Evolutionary conservation across 1,140 invertebrate species (phyloP), one percentile per base, ranked within the genome.

Genomic region (Brachionus koreanus): DNA sequence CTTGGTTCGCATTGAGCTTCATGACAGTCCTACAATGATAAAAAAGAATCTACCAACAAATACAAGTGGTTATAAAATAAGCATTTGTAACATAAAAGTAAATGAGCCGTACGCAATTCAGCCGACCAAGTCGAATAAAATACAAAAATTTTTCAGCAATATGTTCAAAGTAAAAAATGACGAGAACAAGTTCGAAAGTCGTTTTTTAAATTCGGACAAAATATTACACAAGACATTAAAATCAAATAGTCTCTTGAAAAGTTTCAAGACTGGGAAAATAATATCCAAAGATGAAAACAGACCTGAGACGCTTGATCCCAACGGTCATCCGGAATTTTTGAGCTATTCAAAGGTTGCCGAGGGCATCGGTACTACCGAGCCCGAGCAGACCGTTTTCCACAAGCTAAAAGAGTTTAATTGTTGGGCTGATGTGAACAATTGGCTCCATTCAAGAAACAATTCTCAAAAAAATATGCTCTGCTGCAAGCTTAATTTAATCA

Each of bases 141-240:
- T 79, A 19, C 76, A 65, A 61, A 57, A 79, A 29, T 61, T 79
- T 79, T 79, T 79, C 10, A 69, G 12, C 25, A 77, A 61, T 25
- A 61, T 79, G 19, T 79, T 79, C 76, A 79, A 43, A 25, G 6
- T 19, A 7, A 79, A 77, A 37, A 10, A 52, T 6, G 43, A 23
- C 13, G 69, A 49, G 16, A 23, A 57, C 49, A 57, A 57, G 16
- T 57, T 19, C 16, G 49, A 57, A 19, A 5, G 19, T 2, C 16
- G 16, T 0, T 9, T 57, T 25, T 19, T 57, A 7, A 52, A 52
- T 19, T 6, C 5, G 16, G 69, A 46, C 19, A 74, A 74, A 49
- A 46, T 10, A 10, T 25, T 74, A 46, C 16, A 6, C 19, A 74
- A 74, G 43, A 25, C 19, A 7, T 23, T 74, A 3, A 74, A 29